phyloP scores from a whole-genome alignment of 2,888 invertebrate genomes.

The Mesorhabditis spiculigera region DNA sequence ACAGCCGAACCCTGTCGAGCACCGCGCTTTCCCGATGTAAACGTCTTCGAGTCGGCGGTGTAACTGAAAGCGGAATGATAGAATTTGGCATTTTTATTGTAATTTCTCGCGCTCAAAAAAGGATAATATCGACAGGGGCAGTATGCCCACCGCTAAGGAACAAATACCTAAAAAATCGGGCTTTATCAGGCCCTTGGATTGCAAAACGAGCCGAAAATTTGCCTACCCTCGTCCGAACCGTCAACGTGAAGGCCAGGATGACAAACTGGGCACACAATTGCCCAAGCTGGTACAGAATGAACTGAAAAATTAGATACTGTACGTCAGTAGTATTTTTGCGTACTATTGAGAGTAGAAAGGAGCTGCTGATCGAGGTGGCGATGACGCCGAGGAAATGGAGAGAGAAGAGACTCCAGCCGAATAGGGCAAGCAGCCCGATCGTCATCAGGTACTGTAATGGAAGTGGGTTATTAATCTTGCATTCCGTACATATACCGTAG shows the following conservation, averaged over 20 bases:
- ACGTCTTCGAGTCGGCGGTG: not conserved
- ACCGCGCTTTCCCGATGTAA: not conserved
- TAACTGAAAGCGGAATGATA: not conserved
- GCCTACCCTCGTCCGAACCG: not conserved
- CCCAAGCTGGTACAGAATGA: not conserved
- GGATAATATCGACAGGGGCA: no score
- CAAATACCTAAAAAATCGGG: no score
- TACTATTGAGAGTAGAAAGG: not conserved
- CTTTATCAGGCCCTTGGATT: no score
- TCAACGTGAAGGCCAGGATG: not conserved
- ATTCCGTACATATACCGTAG: no score
- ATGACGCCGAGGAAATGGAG: slow-evolving; percentile 4
- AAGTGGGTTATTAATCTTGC: no score
- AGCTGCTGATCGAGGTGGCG: not conserved
- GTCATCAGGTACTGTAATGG: not conserved
- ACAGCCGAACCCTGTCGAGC: not conserved
- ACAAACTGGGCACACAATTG: not conserved
- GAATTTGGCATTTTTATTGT: no score
- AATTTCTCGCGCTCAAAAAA: no score
- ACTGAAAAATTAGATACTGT: not conserved
- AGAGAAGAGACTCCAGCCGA: not conserved
- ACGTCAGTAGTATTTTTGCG: not conserved
- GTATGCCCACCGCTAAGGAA: no score
- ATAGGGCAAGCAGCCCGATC: not conserved
- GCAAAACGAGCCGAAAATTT: no score